A percentile compares a stretch with the other conserved stretches of the same genome.
Conservation (phyloP, 2,113 vertebrate genomes). For the Enhydra lutris region DNA sequence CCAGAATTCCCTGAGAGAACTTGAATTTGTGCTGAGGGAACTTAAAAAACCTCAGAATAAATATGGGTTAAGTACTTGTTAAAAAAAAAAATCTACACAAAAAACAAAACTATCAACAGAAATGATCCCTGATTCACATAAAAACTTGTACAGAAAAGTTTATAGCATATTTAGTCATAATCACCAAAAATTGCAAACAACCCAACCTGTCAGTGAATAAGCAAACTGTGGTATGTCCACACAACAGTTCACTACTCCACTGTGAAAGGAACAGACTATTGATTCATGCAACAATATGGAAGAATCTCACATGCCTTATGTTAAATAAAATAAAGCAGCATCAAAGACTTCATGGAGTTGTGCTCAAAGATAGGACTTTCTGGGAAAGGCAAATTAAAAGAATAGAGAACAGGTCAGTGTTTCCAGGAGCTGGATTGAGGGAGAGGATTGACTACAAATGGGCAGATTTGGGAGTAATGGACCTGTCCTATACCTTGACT, state of each 20-base stretch:
- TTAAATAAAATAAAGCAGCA: background rate
- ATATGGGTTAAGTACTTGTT: background rate
- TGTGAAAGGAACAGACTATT: background rate
- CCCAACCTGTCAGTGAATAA: background rate
- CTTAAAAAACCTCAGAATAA: background rate
- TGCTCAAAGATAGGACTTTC: background rate
- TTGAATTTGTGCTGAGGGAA: background rate
- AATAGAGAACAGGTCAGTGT: background rate
- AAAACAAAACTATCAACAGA: background rate
- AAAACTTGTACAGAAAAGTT: background rate
- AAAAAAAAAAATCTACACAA: background rate
- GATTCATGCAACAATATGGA: background rate
- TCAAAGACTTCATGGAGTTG: background rate
- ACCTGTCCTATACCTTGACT: background rate
- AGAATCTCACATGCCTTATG: background rate
- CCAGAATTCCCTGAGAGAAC: background rate
- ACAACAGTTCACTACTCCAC: background rate
- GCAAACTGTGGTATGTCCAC: background rate
- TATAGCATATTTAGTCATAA: background rate
- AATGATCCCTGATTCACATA: background rate
- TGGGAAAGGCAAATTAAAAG: background rate
- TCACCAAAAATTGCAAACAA: background rate
- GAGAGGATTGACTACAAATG: background rate
- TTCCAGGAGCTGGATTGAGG: background rate
- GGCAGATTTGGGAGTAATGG: background rate